A percentile compares a stretch with the other conserved stretches of the same genome.
Evolutionary conservation across 2,113 vertebrate genomes (phyloP).

Genomic region (Psophia crepitans): DNA sequence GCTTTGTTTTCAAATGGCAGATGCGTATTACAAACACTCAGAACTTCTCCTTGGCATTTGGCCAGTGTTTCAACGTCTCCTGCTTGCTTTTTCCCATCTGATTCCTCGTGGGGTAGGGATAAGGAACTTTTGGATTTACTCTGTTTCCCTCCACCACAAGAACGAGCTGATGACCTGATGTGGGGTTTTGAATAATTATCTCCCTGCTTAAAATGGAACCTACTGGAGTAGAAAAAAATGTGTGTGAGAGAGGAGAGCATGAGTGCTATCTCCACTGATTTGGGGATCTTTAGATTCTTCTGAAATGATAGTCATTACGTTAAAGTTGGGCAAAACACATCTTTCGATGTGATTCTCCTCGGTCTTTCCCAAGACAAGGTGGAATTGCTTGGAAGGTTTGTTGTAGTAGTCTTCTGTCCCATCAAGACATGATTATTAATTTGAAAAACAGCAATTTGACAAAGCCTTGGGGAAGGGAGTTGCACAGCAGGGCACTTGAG

Average conservation of each 20-base stretch:
- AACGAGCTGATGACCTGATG: neutral
- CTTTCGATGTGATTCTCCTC: neutral
- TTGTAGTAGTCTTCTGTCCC: neutral
- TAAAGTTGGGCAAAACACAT: neutral
- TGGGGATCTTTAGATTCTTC: neutral
- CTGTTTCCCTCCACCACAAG: neutral
- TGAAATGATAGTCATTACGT: neutral
- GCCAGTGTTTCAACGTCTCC: neutral
- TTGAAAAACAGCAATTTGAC: neutral
- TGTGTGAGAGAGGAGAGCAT: too few species aligned
- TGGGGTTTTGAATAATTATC: neutral
- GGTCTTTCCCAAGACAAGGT: neutral
- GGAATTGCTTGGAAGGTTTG: neutral
- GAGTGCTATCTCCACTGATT: neutral
- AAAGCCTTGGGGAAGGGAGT: neutral
- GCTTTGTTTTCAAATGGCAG: neutral
- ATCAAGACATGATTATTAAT: neutral
- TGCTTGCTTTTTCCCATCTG: neutral
- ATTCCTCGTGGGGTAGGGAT: neutral
- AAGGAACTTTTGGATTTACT: neutral
- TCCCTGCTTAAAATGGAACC: neutral
- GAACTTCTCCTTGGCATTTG: neutral
- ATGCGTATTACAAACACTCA: neutral
- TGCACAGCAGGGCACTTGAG: neutral
- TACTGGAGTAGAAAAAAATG: neutral